Evolutionary conservation across 2,888 invertebrate genomes (phyloP).

Genomic region (Cataglyphis cursor): DNA sequence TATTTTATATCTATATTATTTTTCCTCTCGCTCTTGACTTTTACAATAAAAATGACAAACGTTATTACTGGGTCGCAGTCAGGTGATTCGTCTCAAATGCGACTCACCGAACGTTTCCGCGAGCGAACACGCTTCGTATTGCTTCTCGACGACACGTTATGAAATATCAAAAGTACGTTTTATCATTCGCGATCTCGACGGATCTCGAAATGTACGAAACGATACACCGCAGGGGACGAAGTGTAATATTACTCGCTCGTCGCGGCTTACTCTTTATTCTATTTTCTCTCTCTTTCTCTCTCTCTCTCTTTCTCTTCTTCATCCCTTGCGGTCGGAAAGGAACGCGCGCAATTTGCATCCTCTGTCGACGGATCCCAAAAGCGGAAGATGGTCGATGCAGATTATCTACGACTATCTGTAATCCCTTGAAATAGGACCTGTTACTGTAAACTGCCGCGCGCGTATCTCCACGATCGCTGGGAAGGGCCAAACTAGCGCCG

Average conservation of each 20-base stretch:
- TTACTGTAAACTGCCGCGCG: slow-evolving; percentile 80
- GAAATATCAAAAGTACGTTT: slow-evolving; percentile 36
- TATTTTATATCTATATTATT: too few relatives aligned
- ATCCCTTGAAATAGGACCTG: slow-evolving; percentile 86
- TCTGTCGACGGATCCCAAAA: slow-evolving; percentile 66
- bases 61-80: not conserved
- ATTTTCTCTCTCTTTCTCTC: not conserved
- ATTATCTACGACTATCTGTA: slow-evolving; percentile 75
- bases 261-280: slow-evolving; percentile 41
- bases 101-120: slow-evolving; percentile 7
- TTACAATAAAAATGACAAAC: not conserved
- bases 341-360: slow-evolving; percentile 78
- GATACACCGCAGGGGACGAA: slow-evolving; percentile 43
- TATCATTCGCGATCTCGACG: slow-evolving; percentile 51
- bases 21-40: not conserved
- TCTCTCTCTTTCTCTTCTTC: slow-evolving; percentile 32
- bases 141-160: slow-evolving; percentile 22
- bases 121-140: slow-evolving; percentile 3
- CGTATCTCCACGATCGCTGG: slow-evolving; percentile 65
- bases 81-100: slow-evolving; percentile 10
- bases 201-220: slow-evolving; percentile 58
- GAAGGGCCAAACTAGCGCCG: slow-evolving; percentile 61
- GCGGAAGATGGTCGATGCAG: slow-evolving; percentile 72
- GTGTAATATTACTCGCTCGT: slow-evolving; percentile 61
- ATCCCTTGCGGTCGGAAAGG: slow-evolving; percentile 62